Evolutionary conservation across 1,140 invertebrate species (phyloP).

Genomic region (Dinothrombium tinctorium): DNA sequence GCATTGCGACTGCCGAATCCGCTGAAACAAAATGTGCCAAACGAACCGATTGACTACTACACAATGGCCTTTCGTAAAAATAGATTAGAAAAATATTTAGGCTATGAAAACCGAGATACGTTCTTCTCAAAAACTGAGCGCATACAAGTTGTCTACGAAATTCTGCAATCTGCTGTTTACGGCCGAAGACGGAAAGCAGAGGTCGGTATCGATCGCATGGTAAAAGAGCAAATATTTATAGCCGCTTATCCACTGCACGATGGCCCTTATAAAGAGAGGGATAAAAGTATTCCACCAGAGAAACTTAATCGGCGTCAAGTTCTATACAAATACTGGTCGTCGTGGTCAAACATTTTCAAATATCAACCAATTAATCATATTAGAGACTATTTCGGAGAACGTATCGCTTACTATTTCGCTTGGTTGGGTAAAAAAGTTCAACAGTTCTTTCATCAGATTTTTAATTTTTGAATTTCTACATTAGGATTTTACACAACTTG

Average conservation of each 20-base stretch:
- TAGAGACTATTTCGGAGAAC: conserved; percentile 81
- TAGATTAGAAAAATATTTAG: conserved; percentile 33
- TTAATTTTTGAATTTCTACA: conserved; percentile 6
- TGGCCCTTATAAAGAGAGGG: conserved; percentile 33
- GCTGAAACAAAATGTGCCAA: conserved; percentile 30
- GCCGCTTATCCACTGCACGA: conserved; percentile 57
- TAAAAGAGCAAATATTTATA: conserved; percentile 41
- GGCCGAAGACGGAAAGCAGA: conserved; percentile 33
- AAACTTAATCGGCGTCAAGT: conserved; percentile 32
- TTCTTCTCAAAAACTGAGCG: conserved; percentile 32
- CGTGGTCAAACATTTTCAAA: conserved; percentile 34
- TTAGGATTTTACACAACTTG: conserved; percentile 66
- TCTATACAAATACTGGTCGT: conserved; percentile 36
- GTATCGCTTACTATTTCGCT: conserved; percentile 85
- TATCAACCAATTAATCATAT: conserved; percentile 76
- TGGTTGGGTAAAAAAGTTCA: conserved; percentile 43
- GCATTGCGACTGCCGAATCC: conserved; percentile 27
- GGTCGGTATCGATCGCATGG: conserved; percentile 46
- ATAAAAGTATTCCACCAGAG: conserved; percentile 28
- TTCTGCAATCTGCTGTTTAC: conserved; percentile 29
- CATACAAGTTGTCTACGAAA: conserved; percentile 30
- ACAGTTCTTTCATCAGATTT: too few species aligned
- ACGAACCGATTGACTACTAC: conserved; percentile 31
- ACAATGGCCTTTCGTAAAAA: conserved; percentile 34
- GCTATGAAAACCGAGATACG: conserved; percentile 27